These are phyloP conservation scores for Heliocidaris erythrogramma DNA, from an alignment of 35 echinoderm and acorn worm species.

Conservation along the genomic window DNA sequence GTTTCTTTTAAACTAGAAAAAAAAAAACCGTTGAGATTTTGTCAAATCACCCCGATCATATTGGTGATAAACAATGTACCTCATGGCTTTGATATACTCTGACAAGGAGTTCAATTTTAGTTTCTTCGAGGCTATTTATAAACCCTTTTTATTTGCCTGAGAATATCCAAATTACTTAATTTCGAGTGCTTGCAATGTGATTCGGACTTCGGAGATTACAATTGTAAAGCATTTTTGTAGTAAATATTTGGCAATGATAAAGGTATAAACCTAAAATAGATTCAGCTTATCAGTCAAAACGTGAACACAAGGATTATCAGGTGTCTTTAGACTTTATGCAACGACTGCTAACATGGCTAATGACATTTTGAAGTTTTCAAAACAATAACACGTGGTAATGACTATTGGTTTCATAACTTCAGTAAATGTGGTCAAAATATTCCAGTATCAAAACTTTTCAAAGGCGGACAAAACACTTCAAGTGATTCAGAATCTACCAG, in stretches of 20 bases:
- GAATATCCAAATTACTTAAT: background rate
- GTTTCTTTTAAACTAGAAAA: background rate
- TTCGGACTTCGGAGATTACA: background rate
- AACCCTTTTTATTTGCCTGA: background rate
- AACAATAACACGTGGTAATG: too few relatives aligned
- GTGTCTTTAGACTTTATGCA: too few relatives aligned
- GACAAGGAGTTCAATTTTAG: background rate
- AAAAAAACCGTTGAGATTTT: background rate
- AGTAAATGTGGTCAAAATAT: too few relatives aligned
- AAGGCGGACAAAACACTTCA: too few relatives aligned
- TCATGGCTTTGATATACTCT: background rate
- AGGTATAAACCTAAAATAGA: background rate
- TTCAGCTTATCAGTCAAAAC: too few relatives aligned
- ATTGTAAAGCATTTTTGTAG: background rate
- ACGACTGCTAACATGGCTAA: too few relatives aligned
- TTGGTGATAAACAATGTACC: background rate
- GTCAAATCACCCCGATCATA: background rate
- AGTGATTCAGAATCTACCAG: too few relatives aligned
- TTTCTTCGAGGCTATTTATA: background rate
- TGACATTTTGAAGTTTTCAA: too few relatives aligned
- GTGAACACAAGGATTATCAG: too few relatives aligned
- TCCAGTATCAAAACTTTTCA: too few relatives aligned
- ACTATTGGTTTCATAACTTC: too few relatives aligned
- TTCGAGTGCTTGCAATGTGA: background rate
- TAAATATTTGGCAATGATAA: background rate